Base-by-base conservation (phyloP, 2,888 invertebrate genomes). In the Ypsolopha scabrella region DNA sequence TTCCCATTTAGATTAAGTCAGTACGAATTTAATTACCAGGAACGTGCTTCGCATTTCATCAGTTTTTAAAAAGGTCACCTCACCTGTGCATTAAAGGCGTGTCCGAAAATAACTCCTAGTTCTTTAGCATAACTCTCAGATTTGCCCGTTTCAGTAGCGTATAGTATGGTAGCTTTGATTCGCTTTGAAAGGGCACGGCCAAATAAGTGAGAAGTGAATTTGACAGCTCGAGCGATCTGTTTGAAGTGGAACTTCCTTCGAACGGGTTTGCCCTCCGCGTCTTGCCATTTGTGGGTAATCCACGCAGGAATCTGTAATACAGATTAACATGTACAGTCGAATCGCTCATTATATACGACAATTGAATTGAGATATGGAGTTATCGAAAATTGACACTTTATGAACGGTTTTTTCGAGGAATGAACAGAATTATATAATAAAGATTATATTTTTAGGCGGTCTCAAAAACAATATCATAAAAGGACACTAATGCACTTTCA, bases 181-280 rank as follows among this genome's bases (percentile, higher is more conserved):
- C 98, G 89, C 61, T 95, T 92, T 6, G 97, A 96, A 60, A 98
- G 88, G 37, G 97, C 97, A 67, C 94, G 92, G 46, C 96, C 95
- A 85, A 97, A 98, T 62, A 98, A 88, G 85, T 97, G 97, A 51
- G 97, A 97, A 55, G 97, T 97, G 77, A 98, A 97, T 85, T 97
- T 97, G 56, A 98, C 97, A 53, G 97, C 97, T 64, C 95, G 90
- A 48, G 97, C 97, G 63, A 97, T 95, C 88, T 97, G 97, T 77
- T 95, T 96, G 83, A 97, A 97, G 77, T 96, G 95, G 77, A 97
- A 97, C 86, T 97, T 97, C 66, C 95, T 90, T 64, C 91, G 88
- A 13, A 62, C 61, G 48, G 92, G 90, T 66, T 91, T 92, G 57
- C 88, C 88, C 34, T 75, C 77, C 0, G 72, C 58, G 56, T 76